Percentiles rank a stretch among this genome's conserved stretches.
These are phyloP conservation scores for Spondyliosoma cantharus DNA, from an alignment of 2,797 vertebrate species.

Conservation along the genomic window DNA sequence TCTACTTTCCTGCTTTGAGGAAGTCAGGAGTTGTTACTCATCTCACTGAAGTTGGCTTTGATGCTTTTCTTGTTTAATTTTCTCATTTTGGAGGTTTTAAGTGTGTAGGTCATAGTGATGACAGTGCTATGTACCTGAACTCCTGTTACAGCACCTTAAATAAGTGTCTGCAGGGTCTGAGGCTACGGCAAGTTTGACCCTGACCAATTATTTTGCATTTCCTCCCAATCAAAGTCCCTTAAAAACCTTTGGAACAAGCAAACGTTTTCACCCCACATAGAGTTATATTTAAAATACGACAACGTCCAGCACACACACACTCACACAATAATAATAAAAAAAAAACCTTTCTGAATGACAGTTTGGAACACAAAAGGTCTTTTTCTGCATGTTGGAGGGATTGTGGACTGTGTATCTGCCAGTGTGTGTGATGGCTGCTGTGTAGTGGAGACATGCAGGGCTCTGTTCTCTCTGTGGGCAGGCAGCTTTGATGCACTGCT, in stretches of 20 bases:
- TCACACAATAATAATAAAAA: neutral
- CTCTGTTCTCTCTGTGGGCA: slow-evolving; percentile 84
- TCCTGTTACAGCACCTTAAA: slow-evolving; percentile 37
- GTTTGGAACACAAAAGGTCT: slow-evolving; percentile 74
- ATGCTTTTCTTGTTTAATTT: slow-evolving; percentile 73
- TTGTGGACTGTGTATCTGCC: slow-evolving; percentile 62
- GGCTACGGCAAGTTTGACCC: slow-evolving; percentile 47
- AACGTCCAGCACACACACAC: slow-evolving; percentile 24
- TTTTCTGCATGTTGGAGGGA: slow-evolving; percentile 63
- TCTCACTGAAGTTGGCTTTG: slow-evolving; percentile 71
- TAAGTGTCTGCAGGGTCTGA: slow-evolving; percentile 41
- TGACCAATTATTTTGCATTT: slow-evolving; percentile 64
- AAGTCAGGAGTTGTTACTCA: slow-evolving; percentile 76
- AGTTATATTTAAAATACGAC: slow-evolving; percentile 64
- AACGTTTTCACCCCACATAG: slow-evolving; percentile 51
- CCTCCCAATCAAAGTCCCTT: slow-evolving; percentile 52
- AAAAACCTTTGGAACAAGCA: slow-evolving; percentile 57
- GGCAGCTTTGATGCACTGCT: slow-evolving; percentile 86
- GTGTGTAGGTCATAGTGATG: slow-evolving; percentile 52
- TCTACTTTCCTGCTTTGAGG: slow-evolving; percentile 75
- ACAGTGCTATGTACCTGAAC: slow-evolving; percentile 56
- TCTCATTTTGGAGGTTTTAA: slow-evolving; percentile 60
- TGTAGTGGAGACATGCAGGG: slow-evolving; percentile 75
- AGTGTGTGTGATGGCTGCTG: slow-evolving; percentile 79
- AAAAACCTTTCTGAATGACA: slow-evolving; percentile 66